Evolutionary conservation across 2,888 invertebrate species (phyloP).

Genomic region (Coelinius sp.): DNA sequence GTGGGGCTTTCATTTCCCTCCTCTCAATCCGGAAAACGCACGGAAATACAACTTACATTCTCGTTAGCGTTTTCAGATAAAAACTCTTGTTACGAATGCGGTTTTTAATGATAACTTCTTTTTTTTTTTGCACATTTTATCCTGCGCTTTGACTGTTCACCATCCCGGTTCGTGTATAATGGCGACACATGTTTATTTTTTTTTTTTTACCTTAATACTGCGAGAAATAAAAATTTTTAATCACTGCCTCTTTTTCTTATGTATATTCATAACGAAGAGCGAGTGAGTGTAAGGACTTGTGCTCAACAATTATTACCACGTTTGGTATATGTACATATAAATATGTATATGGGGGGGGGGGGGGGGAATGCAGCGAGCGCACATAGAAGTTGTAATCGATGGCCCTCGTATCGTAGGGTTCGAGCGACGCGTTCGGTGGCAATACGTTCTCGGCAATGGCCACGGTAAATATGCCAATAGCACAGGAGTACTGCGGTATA

Average conservation of each 20-base stretch:
- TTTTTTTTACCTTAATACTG: background rate
- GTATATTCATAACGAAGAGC: background rate
- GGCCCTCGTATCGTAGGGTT: slow-evolving; percentile 30
- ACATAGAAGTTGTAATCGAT: slow-evolving; percentile 19
- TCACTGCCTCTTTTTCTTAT: background rate
- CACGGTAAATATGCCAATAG: slow-evolving; percentile 53
- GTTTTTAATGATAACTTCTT: slow-evolving; percentile 3
- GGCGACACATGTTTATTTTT: background rate
- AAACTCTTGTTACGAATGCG: slow-evolving; percentile 6
- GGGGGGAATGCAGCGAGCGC: background rate
- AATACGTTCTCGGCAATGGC: slow-evolving; percentile 51
- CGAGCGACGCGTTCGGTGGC: slow-evolving; percentile 44
- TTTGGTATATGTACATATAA: background rate
- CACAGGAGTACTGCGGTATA: slow-evolving; percentile 36
- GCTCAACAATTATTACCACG: background rate
- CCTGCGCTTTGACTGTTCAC: no score
- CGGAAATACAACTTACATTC: slow-evolving; percentile 26
- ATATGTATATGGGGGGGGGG: background rate
- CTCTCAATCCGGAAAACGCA: slow-evolving; percentile 20
- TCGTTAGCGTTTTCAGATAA: slow-evolving; percentile 23
- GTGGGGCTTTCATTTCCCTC: slow-evolving; percentile 10
- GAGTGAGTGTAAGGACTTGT: background rate
- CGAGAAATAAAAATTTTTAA: background rate
- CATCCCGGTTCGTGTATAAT: background rate
- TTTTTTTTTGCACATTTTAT: background rate